These are phyloP conservation scores for Microctenopoma lineatum DNA, from an alignment of 2,797 vertebrate species.

Conservation along the genomic window DNA sequence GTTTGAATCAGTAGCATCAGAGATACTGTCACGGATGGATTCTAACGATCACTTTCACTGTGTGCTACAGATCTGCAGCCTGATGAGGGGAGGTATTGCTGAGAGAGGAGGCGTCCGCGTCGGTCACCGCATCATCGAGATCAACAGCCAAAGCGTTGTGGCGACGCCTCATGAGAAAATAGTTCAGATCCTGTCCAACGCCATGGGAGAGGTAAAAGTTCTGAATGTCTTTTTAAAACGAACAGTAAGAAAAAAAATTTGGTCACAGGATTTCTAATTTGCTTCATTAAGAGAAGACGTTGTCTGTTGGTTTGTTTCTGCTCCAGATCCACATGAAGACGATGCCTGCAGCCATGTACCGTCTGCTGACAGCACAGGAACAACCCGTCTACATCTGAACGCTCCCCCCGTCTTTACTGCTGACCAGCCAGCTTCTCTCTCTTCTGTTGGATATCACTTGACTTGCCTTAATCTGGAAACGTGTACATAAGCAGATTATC, in stretches of 20 bases:
- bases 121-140: constrained; percentile 97
- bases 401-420: constrained; percentile 23
- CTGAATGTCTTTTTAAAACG: neutral
- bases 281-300: neutral
- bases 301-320: constrained; percentile 16
- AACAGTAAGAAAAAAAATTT: neutral
- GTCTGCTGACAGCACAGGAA: constrained; percentile 94
- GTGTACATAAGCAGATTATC: constrained; percentile 62
- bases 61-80: constrained; percentile 91
- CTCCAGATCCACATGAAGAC: constrained; percentile 99
- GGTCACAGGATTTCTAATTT: neutral
- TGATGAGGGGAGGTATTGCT: constrained; percentile 97
- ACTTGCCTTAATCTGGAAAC: constrained; percentile 82
- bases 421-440: constrained; percentile 27
- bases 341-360: constrained; percentile 99
- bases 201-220: constrained; percentile 91
- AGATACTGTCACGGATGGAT: neutral
- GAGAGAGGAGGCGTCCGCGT: constrained; percentile 95
- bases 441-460: constrained; percentile 65
- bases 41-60: neutral
- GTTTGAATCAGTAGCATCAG: neutral
- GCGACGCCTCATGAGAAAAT: constrained; percentile 98
- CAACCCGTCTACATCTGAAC: constrained; percentile 85
- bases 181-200: constrained; percentile 96
- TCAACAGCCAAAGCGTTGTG: constrained; percentile 96